Evolutionary conservation across 2,113 vertebrate genomes (phyloP), one percentile per base, ranked within the genome.

Genomic region (Rhadina sibilatrix): DNA sequence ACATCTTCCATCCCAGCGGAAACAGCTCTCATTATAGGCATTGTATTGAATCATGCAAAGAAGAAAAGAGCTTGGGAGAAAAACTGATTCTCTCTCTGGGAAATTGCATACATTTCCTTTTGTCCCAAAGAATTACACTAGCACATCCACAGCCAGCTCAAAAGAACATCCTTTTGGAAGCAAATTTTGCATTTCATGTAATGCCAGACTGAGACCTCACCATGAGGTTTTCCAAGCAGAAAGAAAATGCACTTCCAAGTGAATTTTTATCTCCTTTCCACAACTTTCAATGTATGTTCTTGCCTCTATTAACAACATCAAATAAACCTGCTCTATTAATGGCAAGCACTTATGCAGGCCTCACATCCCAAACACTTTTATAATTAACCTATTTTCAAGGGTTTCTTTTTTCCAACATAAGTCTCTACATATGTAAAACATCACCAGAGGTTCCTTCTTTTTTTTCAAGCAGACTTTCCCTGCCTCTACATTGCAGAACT

Each of bases 401-500:
- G 11, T 75, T 71, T 89, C 20, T 87, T 92, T 35, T 91, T 91
- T 88, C 83, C 47, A 78, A 42, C 23, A 6, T 54, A 83, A 74
- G 22, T 63, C 20, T 6, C 60, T 91, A 64, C 90, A 93, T 75
- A 53, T 89, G 93, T 74, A 87, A 95, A 88, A 68, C 49, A 95
- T 93, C 79, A 94, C 44, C 4, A 3, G 76, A 81, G 40, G 33
- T 66, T 71, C 52, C 38, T 89, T 97, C 31, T 33, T 81, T 91
- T 64, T 47, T 47, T 81, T 81, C 35, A 52, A 49, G 22, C 53
- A 92, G 83, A 63, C n/a, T 94, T 96, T 87, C 56, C n/a, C 72
- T 75, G 71, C 21, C 52, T 86, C 53, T 40, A 69, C 44, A 49
- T 76, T 54, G 68, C 33, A 40, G 40, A 40, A 40, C 40, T 40